phyloP scores from a whole-genome alignment of 2,797 vertebrate genomes.

The Sebastes trivittatus region DNA sequence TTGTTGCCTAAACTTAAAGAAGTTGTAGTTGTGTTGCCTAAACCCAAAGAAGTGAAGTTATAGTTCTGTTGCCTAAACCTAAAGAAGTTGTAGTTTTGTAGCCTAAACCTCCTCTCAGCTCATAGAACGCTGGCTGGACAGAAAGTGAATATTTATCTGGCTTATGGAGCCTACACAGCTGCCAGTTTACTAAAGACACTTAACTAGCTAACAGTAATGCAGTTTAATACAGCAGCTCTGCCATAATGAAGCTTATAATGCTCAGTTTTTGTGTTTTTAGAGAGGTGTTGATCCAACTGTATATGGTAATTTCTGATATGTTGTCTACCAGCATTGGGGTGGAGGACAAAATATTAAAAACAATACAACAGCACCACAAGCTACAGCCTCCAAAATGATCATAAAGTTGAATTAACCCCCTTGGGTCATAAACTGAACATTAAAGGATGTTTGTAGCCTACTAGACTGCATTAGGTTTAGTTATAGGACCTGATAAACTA shows the following conservation, averaged over 20 bases:
- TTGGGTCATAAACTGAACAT: neutral
- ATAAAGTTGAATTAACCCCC: neutral
- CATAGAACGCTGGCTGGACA: constrained; percentile 10
- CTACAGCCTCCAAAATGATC: neutral
- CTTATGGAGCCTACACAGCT: neutral
- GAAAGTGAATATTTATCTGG: constrained; percentile 24
- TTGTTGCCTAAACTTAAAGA: too few species aligned
- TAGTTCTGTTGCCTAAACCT: too few species aligned
- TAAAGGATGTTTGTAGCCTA: neutral
- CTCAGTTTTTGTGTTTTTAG: neutral
- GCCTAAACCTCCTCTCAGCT: constrained; percentile 21
- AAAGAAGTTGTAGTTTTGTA: too few species aligned
- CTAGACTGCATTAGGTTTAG: neutral
- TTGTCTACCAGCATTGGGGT: too few species aligned
- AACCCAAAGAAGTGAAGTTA: too few species aligned
- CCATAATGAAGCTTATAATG: too few species aligned
- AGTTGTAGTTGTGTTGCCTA: too few species aligned
- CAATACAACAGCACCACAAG: too few species aligned
- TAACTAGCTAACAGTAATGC: too few species aligned
- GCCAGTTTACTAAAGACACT: neutral
- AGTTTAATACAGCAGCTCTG: too few species aligned
- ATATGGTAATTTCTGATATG: neutral
- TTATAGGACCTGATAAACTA: neutral
- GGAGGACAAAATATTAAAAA: too few species aligned
- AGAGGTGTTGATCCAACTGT: neutral